phyloP scores from a whole-genome alignment of 2,113 vertebrate genomes.

The Meles meles region DNA sequence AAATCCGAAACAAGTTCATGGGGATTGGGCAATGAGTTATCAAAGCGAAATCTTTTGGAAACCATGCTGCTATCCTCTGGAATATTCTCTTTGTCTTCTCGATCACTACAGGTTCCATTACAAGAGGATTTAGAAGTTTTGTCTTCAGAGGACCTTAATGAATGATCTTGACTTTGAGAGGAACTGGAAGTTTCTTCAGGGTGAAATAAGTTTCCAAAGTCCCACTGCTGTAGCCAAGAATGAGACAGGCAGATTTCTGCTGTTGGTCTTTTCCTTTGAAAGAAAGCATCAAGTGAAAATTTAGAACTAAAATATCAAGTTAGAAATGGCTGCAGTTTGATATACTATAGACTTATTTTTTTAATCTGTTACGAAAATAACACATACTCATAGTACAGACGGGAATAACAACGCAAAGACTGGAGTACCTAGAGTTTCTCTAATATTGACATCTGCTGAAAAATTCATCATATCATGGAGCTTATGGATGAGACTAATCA shows the following conservation, averaged over 20 bases:
- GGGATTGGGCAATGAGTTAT: slow-evolving; percentile 83
- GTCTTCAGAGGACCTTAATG: slow-evolving; percentile 79
- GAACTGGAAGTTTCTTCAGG: slow-evolving; percentile 69
- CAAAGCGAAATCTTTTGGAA: slow-evolving; percentile 90
- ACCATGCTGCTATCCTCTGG: slow-evolving; percentile 86
- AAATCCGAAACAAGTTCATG: slow-evolving; percentile 83
- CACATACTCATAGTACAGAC: neutral
- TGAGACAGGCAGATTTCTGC: slow-evolving; percentile 92
- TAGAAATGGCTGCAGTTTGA: neutral
- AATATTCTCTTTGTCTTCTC: slow-evolving; percentile 95
- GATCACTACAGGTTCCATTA: slow-evolving; percentile 79
- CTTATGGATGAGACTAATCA: neutral
- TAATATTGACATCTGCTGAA: neutral
- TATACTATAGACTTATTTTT: neutral
- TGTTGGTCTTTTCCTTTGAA: slow-evolving; percentile 89
- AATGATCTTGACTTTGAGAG: slow-evolving; percentile 75
- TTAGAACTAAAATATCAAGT: neutral
- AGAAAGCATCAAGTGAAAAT: neutral
- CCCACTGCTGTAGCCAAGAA: slow-evolving; percentile 90
- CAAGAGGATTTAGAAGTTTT: slow-evolving; percentile 83
- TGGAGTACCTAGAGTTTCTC: neutral
- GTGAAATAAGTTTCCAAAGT: slow-evolving; percentile 74
- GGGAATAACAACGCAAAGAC: neutral
- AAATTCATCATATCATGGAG: neutral
- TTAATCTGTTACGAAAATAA: neutral